A percentile compares a stretch with the other conserved stretches of the same genome.
Conservation (phyloP, 1,140 invertebrate genomes). For the Diachasma alloeum region DNA sequence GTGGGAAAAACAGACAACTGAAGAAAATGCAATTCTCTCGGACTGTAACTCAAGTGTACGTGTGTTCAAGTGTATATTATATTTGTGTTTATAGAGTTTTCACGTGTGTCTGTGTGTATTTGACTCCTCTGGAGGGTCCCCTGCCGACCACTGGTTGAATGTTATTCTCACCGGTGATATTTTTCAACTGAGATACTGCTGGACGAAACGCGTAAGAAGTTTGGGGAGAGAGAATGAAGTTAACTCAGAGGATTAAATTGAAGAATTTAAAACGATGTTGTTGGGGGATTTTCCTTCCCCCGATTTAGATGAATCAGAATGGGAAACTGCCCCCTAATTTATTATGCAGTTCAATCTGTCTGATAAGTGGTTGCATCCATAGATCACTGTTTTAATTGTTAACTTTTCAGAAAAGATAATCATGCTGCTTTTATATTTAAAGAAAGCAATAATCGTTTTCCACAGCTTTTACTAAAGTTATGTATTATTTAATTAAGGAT, state of each 20-base stretch:
- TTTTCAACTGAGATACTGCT: not conserved
- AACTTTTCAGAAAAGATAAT: too few relatives aligned
- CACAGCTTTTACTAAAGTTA: too few relatives aligned
- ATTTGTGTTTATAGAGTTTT: not conserved
- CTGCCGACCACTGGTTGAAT: conserved; percentile 27
- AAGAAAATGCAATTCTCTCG: not conserved
- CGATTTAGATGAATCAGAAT: too few relatives aligned
- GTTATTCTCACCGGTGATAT: conserved; percentile 19
- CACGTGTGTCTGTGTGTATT: not conserved
- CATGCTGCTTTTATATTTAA: too few relatives aligned
- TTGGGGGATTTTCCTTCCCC: too few relatives aligned
- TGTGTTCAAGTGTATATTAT: not conserved
- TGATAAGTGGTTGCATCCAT: too few relatives aligned
- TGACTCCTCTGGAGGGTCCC: conserved; percentile 8
- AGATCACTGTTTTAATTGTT: too few relatives aligned
- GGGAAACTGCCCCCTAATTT: too few relatives aligned
- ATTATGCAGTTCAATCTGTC: too few relatives aligned
- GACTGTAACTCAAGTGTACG: not conserved
- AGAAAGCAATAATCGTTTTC: too few relatives aligned
- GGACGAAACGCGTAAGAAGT: not conserved
- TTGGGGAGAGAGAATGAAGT: not conserved
- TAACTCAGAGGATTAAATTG: not conserved
- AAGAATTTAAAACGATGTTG: not conserved
- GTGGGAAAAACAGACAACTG: not conserved
- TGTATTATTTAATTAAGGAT: too few relatives aligned